Percentiles rank a stretch among this genome's conserved stretches.
Conservation (phyloP, 2,888 invertebrate species). For the Iselma pallidipennis region DNA sequence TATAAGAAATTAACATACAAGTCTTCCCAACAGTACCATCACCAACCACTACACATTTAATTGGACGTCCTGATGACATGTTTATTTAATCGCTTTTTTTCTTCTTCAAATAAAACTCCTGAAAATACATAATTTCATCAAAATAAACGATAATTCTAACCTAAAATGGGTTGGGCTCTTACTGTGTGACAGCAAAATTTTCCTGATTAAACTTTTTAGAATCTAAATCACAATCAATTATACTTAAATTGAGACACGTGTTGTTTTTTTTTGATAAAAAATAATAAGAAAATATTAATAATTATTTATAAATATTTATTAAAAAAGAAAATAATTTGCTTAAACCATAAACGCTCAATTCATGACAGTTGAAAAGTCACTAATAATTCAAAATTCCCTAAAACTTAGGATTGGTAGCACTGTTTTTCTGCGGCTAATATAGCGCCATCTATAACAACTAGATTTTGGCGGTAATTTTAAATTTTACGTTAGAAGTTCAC, state of each 20-base stretch:
- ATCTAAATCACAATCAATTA: not conserved
- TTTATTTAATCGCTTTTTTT: no score
- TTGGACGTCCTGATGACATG: constrained; percentile 92
- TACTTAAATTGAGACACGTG: not conserved
- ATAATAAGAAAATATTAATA: not conserved
- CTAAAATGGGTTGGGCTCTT: not conserved
- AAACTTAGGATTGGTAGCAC: not conserved
- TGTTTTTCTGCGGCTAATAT: not conserved
- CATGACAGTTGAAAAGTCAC: not conserved
- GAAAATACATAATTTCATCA: constrained; percentile 8
- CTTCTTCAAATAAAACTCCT: constrained; percentile 16
- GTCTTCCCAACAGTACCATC: constrained; percentile 95
- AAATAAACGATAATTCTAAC: constrained; percentile 7
- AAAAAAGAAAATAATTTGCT: not conserved
- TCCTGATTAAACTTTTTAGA: not conserved
- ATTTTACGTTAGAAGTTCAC: no score
- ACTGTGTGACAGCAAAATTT: not conserved
- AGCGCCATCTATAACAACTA: not conserved
- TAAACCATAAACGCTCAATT: not conserved
- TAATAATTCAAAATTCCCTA: not conserved
- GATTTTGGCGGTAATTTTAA: not conserved
- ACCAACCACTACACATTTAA: constrained; percentile 91
- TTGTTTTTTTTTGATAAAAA: not conserved
- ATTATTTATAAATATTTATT: not conserved
- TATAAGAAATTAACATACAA: constrained; percentile 92